phyloP scores from a whole-genome alignment of 2,113 vertebrate species.

The Apodemus speciosus region DNA sequence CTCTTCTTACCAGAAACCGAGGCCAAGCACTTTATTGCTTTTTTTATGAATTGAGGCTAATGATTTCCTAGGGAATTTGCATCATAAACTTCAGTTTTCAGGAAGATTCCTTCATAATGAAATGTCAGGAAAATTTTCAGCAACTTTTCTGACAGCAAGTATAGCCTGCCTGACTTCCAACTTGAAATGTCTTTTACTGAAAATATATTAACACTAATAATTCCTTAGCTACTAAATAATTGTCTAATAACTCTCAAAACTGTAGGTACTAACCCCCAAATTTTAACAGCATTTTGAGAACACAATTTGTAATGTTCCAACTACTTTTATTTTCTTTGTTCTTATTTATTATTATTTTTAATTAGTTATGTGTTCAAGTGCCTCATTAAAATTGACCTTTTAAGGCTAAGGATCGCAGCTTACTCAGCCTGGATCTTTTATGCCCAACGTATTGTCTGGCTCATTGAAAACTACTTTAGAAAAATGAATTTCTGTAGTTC shows the following conservation, averaged over 20 bases:
- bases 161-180: neutral
- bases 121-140: slow-evolving; percentile 17
- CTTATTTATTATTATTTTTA: slow-evolving; percentile 36
- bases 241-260: slow-evolving; percentile 24
- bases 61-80: neutral
- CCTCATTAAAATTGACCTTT: neutral
- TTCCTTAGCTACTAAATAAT: neutral
- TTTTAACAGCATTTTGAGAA: slow-evolving; percentile 21
- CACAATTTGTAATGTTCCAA: slow-evolving; percentile 25
- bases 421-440: slow-evolving; percentile 13
- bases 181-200: neutral
- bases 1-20: neutral
- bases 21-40: neutral
- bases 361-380: neutral
- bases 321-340: slow-evolving; percentile 6
- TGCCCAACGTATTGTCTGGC: neutral
- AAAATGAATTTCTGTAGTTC: slow-evolving; percentile 51
- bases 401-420: neutral
- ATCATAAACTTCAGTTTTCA: neutral
- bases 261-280: neutral
- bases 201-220: slow-evolving; percentile 23
- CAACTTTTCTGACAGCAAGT: slow-evolving; percentile 32
- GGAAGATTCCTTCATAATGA: neutral
- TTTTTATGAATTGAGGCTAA: slow-evolving; percentile 14
- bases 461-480: slow-evolving; percentile 38